Evolutionary conservation across 92 coral and sea anemone species (phyloP), one percentile per base, ranked within the genome.

Genomic region (Heliopora coerulea): DNA sequence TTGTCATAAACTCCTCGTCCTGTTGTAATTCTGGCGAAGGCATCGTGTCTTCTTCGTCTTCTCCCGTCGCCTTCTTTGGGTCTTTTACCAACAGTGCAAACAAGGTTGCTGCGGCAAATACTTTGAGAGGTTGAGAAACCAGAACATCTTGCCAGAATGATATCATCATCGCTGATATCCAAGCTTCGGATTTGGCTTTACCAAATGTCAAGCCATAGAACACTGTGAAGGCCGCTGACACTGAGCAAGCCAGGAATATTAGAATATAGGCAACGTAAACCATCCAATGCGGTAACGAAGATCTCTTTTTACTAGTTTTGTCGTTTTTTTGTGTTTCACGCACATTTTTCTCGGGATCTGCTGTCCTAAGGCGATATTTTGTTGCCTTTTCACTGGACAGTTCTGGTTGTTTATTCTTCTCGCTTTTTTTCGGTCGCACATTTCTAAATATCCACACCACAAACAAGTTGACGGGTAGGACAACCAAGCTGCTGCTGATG

Each of bases 121-220:
- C 97, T 57, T 92, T 92, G 14, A 90, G 84, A 29, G 97, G 97
- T 77, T 92, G 97, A 12, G 97, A 92, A 31, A 92, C 79, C 6
- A 92, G 85, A 15, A 92, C 97, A 44, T 92, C 97, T 65, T 92
- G 97, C 97, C 97, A 92, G 65, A 92, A 92, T 17, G 97, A 92
- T 3, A 92, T 85, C 96, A 92, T 92, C 96, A 92, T 92, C n/a
- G 93, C 73, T 0, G 97, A 90, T 2, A 92, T 77, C 97, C 97
- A 92, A 3, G 88, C 93, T 65, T 81, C 97, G 2, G 97, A 90
- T 24, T 92, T 92, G 19, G 88, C 96, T 35, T 90, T 92, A 18
- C 97, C 97, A 66, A 92, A 92, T 0, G 97, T 92, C 54, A 92
- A 79, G 23, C 97, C 97, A 59, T 92, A 92, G 49, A 92, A 92